Percentiles rank a stretch among this genome's conserved stretches.
Conservation (phyloP, 2,113 vertebrate genomes). For the Melanerpes formicivorus region DNA sequence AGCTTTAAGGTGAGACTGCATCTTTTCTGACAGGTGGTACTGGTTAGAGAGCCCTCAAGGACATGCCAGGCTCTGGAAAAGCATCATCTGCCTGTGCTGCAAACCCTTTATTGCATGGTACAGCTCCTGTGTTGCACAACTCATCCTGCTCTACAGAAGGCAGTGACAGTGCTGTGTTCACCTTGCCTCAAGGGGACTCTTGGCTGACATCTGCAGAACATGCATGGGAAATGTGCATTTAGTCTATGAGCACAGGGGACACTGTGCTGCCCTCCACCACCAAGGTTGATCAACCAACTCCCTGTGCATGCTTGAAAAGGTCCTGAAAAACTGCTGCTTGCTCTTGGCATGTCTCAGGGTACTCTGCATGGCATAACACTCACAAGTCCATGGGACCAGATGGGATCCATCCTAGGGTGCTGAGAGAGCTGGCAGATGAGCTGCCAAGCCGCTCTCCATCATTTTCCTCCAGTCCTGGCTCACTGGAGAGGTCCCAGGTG, state of each 20-base stretch:
- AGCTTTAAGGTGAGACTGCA: neutral
- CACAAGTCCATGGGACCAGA: no score
- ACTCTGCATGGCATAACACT: neutral
- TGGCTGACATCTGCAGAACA: neutral
- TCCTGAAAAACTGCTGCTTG: neutral
- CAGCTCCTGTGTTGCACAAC: no score
- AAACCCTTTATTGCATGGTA: neutral
- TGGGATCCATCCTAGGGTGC: no score
- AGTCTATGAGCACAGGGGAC: neutral
- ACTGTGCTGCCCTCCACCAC: neutral
- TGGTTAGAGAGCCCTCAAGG: neutral
- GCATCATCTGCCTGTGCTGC: fast-evolving
- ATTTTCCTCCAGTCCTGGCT: no score
- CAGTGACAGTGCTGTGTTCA: neutral
- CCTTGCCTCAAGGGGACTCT: neutral
- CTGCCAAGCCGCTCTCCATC: no score
- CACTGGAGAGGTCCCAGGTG: no score
- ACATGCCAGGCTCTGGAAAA: neutral
- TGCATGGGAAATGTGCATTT: neutral
- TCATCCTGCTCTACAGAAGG: neutral
- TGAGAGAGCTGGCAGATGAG: no score
- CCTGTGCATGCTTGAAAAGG: neutral
- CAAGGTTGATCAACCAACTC: neutral
- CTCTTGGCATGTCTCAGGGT: neutral
- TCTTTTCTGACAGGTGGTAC: neutral